Conservation (phyloP, 2,888 invertebrate species). For the Smittia aterrima region DNA sequence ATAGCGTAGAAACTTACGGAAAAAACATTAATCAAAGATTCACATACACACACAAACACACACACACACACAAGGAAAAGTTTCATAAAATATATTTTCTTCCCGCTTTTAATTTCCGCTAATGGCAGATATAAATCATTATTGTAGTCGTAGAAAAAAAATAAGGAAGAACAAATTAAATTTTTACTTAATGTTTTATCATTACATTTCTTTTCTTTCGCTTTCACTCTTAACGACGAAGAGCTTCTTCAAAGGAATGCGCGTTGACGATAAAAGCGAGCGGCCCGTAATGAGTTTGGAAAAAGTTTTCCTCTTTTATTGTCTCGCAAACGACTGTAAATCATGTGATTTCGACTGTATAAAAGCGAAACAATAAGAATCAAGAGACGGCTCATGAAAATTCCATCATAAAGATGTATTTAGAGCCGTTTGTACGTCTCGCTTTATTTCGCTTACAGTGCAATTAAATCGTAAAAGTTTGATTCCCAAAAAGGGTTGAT, state of each 20-base stretch:
- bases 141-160: not conserved
- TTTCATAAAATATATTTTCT: not conserved
- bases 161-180: conserved; percentile 23
- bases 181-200: conserved; percentile 3
- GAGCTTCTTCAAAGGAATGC: not conserved
- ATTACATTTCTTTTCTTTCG: not conserved
- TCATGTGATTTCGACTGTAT: conserved; percentile 2
- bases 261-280: not conserved
- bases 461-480: conserved; percentile 15
- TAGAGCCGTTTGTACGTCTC: not conserved
- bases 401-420: conserved; percentile 7
- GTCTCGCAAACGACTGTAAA: not conserved
- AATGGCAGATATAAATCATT: conserved; percentile 34
- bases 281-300: not conserved
- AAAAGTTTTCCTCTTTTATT: not conserved
- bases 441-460: not conserved
- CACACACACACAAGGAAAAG: not conserved
- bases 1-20: not conserved
- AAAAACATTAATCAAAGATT: conserved; percentile 23
- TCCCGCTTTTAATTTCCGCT: conserved; percentile 17
- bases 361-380: not conserved
- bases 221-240: not conserved
- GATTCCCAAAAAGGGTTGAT: not conserved
- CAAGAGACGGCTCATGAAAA: not conserved
- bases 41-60: not conserved